Evolutionary conservation across 2,797 vertebrate species (phyloP).

Genomic region (Chelonia mydas): DNA sequence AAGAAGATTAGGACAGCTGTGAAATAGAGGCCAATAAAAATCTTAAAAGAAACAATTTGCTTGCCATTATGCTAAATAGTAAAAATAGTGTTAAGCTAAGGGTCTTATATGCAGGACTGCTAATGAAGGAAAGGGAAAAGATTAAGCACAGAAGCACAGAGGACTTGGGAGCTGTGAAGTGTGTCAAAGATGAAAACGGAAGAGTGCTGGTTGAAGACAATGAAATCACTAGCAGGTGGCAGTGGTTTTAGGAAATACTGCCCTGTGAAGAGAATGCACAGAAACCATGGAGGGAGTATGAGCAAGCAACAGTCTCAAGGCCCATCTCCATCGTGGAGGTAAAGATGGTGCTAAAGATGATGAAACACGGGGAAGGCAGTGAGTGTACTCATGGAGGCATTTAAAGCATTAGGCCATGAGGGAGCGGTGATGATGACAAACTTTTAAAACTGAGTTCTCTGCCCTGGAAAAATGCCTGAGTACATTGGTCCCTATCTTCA

Average conservation of each 20-base stretch:
- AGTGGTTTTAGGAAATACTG: too few relatives aligned
- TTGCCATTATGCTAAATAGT: neutral
- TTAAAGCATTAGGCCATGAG: neutral
- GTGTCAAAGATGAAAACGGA: too few relatives aligned
- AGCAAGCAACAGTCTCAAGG: neutral
- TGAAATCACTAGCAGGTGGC: too few relatives aligned
- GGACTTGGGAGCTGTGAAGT: too few relatives aligned
- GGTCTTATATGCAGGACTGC: too few relatives aligned
- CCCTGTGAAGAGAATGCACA: too few relatives aligned
- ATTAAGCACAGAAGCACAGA: too few relatives aligned
- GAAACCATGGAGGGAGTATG: neutral
- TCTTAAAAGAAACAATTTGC: slow-evolving; percentile 21
- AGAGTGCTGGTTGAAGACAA: too few relatives aligned
- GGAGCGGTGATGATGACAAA: neutral
- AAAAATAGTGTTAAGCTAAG: slow-evolving; percentile 53
- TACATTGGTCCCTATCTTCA: neutral
- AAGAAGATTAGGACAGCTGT: slow-evolving; percentile 49
- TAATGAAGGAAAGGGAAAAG: too few relatives aligned
- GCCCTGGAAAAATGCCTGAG: neutral
- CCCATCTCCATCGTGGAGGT: neutral
- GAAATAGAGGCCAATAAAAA: neutral
- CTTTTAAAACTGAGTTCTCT: neutral
- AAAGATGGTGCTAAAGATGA: neutral
- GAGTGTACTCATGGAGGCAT: neutral
- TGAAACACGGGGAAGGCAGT: neutral